A percentile compares a stretch with the other conserved stretches of the same genome.
Conservation (phyloP, 53 echinoderm and acorn worm genomes). For the Holothuria scabra region DNA sequence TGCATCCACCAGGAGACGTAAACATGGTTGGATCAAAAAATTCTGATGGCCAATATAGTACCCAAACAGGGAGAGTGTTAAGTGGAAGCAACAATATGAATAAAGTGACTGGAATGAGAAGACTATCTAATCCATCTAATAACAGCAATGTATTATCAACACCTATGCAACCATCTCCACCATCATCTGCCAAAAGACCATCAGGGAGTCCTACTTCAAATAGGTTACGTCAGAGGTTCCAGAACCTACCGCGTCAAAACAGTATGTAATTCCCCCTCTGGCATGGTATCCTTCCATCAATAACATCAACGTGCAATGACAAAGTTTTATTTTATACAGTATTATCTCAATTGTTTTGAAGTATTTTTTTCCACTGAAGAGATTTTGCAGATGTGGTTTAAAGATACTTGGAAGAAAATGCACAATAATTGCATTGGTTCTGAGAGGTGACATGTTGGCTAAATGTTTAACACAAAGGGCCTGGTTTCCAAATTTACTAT, state of each 20-base stretch:
- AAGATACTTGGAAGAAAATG: too few relatives aligned
- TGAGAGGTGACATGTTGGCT: too few relatives aligned
- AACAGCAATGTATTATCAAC: conserved; percentile 23
- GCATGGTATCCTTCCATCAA: too few relatives aligned
- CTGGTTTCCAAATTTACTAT: too few relatives aligned
- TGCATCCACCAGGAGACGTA: conserved; percentile 27
- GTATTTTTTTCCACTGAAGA: too few relatives aligned
- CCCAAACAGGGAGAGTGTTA: not conserved
- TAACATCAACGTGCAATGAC: too few relatives aligned
- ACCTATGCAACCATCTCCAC: conserved; percentile 80
- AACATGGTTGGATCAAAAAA: not conserved
- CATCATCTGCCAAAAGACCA: conserved; percentile 72
- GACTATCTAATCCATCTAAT: not conserved
- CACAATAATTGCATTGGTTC: too few relatives aligned
- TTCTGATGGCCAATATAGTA: not conserved
- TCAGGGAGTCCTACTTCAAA: conserved; percentile 16
- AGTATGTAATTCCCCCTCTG: not conserved
- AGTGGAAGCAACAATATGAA: not conserved
- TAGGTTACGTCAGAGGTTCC: conserved; percentile 45
- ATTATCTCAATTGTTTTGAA: too few relatives aligned
- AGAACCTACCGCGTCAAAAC: conserved; percentile 25
- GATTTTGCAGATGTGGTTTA: too few relatives aligned
- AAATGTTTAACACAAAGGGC: too few relatives aligned
- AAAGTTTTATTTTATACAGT: too few relatives aligned
- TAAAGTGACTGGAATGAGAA: conserved; percentile 6